phyloP scores from a whole-genome alignment of 2,797 vertebrate species.

The Sebastes hubbsi region DNA sequence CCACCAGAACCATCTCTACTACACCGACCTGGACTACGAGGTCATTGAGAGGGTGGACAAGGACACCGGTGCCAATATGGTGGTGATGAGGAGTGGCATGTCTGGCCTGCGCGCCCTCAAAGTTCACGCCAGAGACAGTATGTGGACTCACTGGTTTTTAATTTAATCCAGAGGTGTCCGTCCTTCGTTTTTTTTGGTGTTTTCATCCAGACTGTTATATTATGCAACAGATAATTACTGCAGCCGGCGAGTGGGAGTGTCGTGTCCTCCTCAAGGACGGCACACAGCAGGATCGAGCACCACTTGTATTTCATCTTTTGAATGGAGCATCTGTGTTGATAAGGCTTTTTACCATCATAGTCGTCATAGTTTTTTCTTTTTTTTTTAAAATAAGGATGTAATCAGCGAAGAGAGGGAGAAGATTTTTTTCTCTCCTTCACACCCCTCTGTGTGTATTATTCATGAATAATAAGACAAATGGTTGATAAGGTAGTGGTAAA shows the following conservation, averaged over 20 bases:
- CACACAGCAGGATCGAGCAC: not conserved
- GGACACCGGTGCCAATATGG: slow-evolving; percentile 71
- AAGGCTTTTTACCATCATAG: not conserved
- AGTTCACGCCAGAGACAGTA: slow-evolving; percentile 82
- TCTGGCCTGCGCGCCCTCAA: slow-evolving; percentile 74
- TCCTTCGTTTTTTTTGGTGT: not conserved
- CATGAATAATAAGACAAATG: not conserved
- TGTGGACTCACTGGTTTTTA: slow-evolving; percentile 18
- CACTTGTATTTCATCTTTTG: not conserved
- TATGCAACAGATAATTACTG: slow-evolving; percentile 28
- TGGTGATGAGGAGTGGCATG: slow-evolving; percentile 80
- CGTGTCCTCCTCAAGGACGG: slow-evolving; percentile 23
- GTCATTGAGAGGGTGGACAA: slow-evolving; percentile 83
- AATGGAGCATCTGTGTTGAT: not conserved
- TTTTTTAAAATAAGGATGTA: not conserved
- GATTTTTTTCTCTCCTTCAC: not conserved
- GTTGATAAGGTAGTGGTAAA: not conserved
- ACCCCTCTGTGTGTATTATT: not conserved
- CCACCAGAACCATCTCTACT: slow-evolving; percentile 79
- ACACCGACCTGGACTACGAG: slow-evolving; percentile 81
- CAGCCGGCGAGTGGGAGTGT: not conserved
- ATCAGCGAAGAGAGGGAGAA: not conserved
- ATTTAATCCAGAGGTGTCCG: not conserved
- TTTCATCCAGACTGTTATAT: slow-evolving; percentile 27
- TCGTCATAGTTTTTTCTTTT: not conserved